These are phyloP conservation scores for Raphicerus campestris DNA, from an alignment of 2,113 vertebrate species.

Conservation along the genomic window DNA sequence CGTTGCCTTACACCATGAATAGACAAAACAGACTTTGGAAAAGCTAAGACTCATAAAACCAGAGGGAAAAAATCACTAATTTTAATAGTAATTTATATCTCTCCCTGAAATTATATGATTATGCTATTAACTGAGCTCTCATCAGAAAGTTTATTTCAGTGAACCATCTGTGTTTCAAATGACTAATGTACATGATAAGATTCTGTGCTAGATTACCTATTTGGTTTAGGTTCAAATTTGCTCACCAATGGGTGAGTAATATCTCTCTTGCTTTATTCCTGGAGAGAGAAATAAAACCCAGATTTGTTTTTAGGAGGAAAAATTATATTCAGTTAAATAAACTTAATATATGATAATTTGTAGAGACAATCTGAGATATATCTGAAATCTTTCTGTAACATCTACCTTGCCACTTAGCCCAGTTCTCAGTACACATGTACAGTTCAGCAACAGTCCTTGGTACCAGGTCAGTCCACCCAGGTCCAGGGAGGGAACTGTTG, in stretches of 20 bases:
- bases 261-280: not conserved
- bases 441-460: not conserved
- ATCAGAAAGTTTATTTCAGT: slow-evolving; percentile 3
- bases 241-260: not conserved
- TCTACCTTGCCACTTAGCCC: not conserved
- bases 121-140: not conserved
- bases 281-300: not conserved
- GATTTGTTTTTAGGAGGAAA: not conserved
- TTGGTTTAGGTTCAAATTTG: not conserved
- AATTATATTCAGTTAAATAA: not conserved
- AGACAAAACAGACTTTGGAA: not conserved
- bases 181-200: not conserved
- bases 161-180: not conserved
- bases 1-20: not conserved
- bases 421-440: not conserved
- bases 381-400: not conserved
- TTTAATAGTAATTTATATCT: not conserved
- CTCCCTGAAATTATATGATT: not conserved
- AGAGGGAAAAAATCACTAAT: not conserved
- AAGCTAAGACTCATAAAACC: not conserved
- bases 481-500: not conserved
- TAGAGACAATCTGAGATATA: not conserved
- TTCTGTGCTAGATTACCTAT: slow-evolving; percentile 16
- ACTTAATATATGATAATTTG: not conserved
- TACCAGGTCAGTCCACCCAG: not conserved